phyloP scores from a whole-genome alignment of 2,113 vertebrate genomes.

The Oncorhynchus mykiss region DNA sequence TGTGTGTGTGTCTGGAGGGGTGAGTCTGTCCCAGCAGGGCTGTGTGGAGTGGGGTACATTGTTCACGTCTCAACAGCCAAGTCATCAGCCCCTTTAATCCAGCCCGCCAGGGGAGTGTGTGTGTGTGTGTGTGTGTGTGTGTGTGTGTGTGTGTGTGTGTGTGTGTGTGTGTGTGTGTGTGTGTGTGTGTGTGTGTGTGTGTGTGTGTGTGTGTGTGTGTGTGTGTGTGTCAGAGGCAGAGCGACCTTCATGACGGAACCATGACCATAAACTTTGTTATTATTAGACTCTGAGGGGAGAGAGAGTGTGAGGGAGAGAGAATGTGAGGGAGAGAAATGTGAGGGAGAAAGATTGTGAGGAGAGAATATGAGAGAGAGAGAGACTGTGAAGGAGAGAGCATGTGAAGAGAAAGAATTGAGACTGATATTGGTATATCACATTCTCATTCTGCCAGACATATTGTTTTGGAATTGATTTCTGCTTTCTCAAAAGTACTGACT shows the following conservation, averaged over 20 bases:
- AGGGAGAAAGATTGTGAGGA: too few species aligned
- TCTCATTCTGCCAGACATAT: too few species aligned
- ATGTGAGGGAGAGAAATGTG: background rate
- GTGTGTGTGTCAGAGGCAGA: slow-evolving; percentile 39
- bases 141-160: background rate
- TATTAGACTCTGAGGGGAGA: background rate
- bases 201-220: too few species aligned
- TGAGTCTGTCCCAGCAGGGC: too few species aligned
- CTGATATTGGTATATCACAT: too few species aligned
- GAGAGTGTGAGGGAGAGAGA: too few species aligned
- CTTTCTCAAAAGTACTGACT: background rate
- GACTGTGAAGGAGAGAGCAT: too few species aligned
- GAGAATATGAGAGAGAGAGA: too few species aligned
- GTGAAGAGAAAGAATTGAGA: too few species aligned
- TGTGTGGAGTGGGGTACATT: slow-evolving; percentile 37
- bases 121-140: slow-evolving; percentile 6
- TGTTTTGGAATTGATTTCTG: background rate
- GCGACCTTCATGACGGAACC: slow-evolving; percentile 38
- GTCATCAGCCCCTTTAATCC: slow-evolving; percentile 68
- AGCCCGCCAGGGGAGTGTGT: slow-evolving; percentile 3
- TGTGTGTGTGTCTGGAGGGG: too few species aligned
- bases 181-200: too few species aligned
- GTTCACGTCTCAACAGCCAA: slow-evolving; percentile 64
- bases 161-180: slow-evolving; percentile 11
- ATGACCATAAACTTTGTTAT: slow-evolving; percentile 10